These are phyloP conservation scores for Anastrepha ludens DNA, from an alignment of 1,140 invertebrate genomes.

Conservation along the genomic window DNA sequence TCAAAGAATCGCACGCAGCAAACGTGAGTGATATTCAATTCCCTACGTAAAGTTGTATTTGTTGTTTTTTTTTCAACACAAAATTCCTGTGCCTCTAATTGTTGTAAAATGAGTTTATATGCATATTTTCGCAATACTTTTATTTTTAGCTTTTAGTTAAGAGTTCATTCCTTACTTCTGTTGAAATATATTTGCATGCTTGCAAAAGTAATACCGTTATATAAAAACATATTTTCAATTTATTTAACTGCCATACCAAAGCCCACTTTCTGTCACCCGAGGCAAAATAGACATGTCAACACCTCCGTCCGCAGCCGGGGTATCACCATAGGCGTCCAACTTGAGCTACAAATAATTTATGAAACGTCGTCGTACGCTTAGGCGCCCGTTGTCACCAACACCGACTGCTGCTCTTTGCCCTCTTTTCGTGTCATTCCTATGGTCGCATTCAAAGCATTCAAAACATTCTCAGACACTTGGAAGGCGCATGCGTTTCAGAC, in stretches of 20 bases:
- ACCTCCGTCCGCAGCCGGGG: neutral
- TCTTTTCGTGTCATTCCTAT: neutral
- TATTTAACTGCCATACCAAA: conserved; percentile 10
- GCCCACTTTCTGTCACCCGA: conserved; percentile 4
- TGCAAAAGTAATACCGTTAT: neutral
- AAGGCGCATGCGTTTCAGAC: neutral
- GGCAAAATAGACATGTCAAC: conserved; percentile 3
- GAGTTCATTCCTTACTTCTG: too few relatives aligned
- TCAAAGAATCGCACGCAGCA: too few relatives aligned
- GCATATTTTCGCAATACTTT: neutral
- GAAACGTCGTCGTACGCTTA: neutral
- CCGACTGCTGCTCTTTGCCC: neutral
- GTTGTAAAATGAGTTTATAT: too few relatives aligned
- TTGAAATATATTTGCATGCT: neutral
- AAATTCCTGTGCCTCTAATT: too few relatives aligned
- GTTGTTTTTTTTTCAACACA: too few relatives aligned
- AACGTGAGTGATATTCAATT: too few relatives aligned
- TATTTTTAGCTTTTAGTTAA: neutral
- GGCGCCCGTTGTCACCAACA: neutral
- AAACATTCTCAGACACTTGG: neutral
- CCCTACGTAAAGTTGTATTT: too few relatives aligned
- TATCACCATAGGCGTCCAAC: neutral
- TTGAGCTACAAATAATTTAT: neutral
- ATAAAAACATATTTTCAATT: conserved; percentile 1
- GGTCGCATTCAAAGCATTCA: neutral